A percentile compares a stretch with the other conserved stretches of the same genome.
phyloP scores from a whole-genome alignment of 2,113 vertebrate species.

The Eleginops maclovinus region DNA sequence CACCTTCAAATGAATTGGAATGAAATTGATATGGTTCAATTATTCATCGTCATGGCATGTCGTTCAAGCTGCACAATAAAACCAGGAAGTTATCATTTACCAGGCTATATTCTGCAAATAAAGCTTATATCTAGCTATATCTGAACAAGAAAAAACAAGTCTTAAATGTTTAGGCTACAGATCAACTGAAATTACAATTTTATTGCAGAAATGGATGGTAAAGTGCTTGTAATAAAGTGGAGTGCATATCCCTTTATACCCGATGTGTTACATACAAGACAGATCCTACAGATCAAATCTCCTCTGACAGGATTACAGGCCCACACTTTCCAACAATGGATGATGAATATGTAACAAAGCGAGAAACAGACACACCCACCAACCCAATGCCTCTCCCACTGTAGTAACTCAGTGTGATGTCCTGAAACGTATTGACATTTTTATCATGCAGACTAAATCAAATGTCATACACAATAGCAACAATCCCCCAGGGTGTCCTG shows the following conservation, averaged over 20 bases:
- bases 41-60: not conserved
- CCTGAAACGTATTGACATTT: conserved; percentile 65
- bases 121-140: not conserved
- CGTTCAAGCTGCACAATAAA: not conserved
- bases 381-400: conserved; percentile 6
- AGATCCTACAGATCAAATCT: conserved; percentile 46
- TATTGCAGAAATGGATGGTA: not conserved
- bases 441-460: conserved; percentile 61
- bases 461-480: conserved; percentile 57
- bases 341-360: conserved; percentile 38
- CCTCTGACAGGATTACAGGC: conserved; percentile 61
- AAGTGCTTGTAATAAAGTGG: not conserved
- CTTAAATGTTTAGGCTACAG: conserved; percentile 1
- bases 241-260: not conserved
- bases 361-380: conserved; percentile 3
- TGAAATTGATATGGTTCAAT: conserved; percentile 7
- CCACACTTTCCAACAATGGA: conserved; percentile 44
- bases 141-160: not conserved
- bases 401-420: conserved; percentile 23
- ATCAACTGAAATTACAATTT: not conserved
- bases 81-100: not conserved
- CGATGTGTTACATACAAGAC: conserved; percentile 1
- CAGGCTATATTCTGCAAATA: not conserved
- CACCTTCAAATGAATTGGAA: conserved; percentile 12
- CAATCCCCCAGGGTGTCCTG: conserved; percentile 19